Percentiles rank a stretch among this genome's conserved stretches.
phyloP scores from a whole-genome alignment of 2,113 vertebrate species.

The Toxotes chatareus region DNA sequence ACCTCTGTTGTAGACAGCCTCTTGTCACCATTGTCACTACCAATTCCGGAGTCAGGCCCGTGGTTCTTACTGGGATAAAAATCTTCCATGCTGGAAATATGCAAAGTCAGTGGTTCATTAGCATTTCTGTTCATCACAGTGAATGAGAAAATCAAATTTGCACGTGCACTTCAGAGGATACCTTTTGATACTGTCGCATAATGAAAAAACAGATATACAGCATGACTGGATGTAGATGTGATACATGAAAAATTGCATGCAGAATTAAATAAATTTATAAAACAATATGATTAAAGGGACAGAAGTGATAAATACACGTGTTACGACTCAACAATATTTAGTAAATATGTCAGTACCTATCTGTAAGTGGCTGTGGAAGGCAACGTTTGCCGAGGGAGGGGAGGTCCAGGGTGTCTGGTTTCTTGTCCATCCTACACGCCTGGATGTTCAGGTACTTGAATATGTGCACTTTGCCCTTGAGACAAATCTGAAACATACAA shows the following conservation, averaged over 20 bases:
- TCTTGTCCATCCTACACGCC: slow-evolving; percentile 95
- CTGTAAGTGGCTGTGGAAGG: slow-evolving; percentile 94
- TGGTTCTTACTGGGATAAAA: slow-evolving; percentile 98
- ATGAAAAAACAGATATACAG: neutral
- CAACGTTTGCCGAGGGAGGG: slow-evolving; percentile 92
- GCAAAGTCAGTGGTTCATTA: slow-evolving; percentile 7
- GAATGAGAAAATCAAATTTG: neutral
- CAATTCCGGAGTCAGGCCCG: slow-evolving; percentile 97
- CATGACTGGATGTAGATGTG: neutral
- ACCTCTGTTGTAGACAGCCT: slow-evolving; percentile 97
- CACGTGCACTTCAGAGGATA: neutral
- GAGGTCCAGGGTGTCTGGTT: slow-evolving; percentile 96
- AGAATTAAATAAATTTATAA: neutral
- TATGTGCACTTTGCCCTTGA: slow-evolving; percentile 98
- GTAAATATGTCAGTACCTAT: slow-evolving; percentile 85
- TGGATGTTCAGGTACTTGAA: slow-evolving; percentile 98
- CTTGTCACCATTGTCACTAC: slow-evolving; percentile 98
- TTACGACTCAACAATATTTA: neutral
- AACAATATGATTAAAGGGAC: neutral
- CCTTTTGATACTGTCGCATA: neutral
- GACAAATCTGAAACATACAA: slow-evolving; percentile 91
- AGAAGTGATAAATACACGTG: neutral
- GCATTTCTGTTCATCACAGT: neutral
- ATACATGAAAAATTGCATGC: neutral
- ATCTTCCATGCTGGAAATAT: slow-evolving; percentile 92